Evolutionary conservation across 2,797 vertebrate species (phyloP).

Genomic region (Hypotaenidia philippensis): DNA sequence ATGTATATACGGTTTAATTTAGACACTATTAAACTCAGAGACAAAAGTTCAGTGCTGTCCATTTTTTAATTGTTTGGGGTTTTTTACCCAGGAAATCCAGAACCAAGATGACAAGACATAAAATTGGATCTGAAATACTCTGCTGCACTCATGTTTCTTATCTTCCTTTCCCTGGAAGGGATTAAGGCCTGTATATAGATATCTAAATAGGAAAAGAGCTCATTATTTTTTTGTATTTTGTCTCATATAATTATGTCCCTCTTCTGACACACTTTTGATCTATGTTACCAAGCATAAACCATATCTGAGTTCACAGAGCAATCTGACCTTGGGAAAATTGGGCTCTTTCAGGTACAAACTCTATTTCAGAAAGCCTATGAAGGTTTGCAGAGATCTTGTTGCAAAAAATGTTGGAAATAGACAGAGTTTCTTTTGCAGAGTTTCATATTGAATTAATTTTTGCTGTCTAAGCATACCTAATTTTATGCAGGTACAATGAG

Average conservation of each 20-base stretch:
- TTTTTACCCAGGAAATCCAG: neutral
- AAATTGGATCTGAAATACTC: neutral
- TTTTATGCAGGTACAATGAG: neutral
- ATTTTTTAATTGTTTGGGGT: neutral
- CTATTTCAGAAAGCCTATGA: slow-evolving; percentile 2
- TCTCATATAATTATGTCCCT: slow-evolving; percentile 30
- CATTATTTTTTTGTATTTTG: slow-evolving; percentile 54
- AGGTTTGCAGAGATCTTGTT: neutral
- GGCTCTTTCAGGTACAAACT: neutral
- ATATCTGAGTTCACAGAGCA: slow-evolving; percentile 29
- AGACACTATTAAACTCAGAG: neutral
- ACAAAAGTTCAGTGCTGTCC: neutral
- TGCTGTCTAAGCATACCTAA: neutral
- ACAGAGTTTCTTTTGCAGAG: neutral
- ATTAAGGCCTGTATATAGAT: slow-evolving; percentile 8
- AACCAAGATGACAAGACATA: neutral
- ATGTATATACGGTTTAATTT: neutral
- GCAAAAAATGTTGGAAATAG: neutral
- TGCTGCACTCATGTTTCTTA: neutral
- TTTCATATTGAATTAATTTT: neutral
- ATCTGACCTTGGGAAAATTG: slow-evolving; percentile 57
- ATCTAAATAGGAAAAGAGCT: neutral
- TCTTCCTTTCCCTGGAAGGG: neutral
- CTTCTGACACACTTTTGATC: slow-evolving; percentile 55
- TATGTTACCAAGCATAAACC: slow-evolving; percentile 49